Evolutionary conservation across 1,140 invertebrate genomes (phyloP), one percentile per base, ranked within the genome.

Genomic region (Tetraneura akinire): DNA sequence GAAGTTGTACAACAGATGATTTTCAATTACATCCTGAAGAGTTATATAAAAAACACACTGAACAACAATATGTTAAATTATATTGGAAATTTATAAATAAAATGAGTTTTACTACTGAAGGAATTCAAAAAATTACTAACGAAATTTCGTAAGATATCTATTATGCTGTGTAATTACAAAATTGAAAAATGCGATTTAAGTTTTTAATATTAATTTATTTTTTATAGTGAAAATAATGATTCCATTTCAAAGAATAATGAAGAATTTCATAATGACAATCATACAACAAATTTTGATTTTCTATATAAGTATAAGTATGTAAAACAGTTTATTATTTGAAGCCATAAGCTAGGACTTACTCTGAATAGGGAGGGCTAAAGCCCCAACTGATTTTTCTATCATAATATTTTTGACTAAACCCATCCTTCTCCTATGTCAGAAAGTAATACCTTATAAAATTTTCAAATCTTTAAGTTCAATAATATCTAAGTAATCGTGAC

Each of bases 231-330:
- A 8, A 26, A 32, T 23, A 26, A 51, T 32, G 18, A 23, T 5
- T 74, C 11, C 14, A 16, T 4, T 57, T 74, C 32, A 18, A 37
- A 14, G 8, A 9, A 42, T 55, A 57, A 2, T 6, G 6, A 55
- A 42, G 53, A 42, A 37, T 4, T 8, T 74, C 4, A 6, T n/a
- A 14, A 53, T n/a, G 26, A 26, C 9, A n/a, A 74, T 57, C 0
- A 53, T 23, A 10, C 21, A 42, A 14, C 71, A 21, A 74, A 74
- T 37, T 74, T 74, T 74, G 51, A 74, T 4, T 74, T 74, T 16
- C n/a, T 74, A 14, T 74, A 74, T 14, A 74, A 74, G 4, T 74
- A 55, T 74, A 74, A 74, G 71, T 74, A 74, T 16, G 71, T 42
- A 10, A n/a, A 32, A 10, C 29, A 49, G 9, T n/a, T 37, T 37